phyloP scores from a whole-genome alignment of 2,888 invertebrate genomes.

The Dilophus febrilis region DNA sequence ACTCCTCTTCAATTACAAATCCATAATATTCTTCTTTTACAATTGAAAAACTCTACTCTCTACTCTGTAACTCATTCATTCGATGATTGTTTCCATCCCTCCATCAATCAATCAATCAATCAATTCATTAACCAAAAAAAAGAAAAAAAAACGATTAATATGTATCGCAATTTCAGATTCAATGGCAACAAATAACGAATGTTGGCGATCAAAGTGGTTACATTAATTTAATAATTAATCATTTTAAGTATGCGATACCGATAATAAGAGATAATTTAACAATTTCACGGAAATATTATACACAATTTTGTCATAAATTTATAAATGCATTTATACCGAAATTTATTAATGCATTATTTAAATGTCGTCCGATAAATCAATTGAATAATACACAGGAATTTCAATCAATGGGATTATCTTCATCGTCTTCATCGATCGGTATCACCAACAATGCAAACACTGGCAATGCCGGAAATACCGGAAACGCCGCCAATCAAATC shows the following conservation, averaged over 20 bases:
- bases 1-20: too few species aligned
- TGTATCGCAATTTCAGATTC: slow-evolving; percentile 44
- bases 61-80: too few species aligned
- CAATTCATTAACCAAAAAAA: too few species aligned
- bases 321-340: slow-evolving; percentile 91
- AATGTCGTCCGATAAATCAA: slow-evolving; percentile 74
- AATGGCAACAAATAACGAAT: slow-evolving; percentile 82
- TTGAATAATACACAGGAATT: slow-evolving; percentile 10
- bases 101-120: too few species aligned
- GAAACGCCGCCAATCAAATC: background rate
- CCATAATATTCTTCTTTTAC: too few species aligned
- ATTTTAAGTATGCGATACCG: slow-evolving; percentile 75
- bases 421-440: slow-evolving; percentile 19
- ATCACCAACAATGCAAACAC: slow-evolving; percentile 12
- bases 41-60: too few species aligned
- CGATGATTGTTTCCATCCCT: too few species aligned
- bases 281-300: slow-evolving; percentile 91
- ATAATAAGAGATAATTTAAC: slow-evolving; percentile 76
- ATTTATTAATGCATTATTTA: slow-evolving; percentile 77
- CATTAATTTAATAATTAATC: slow-evolving; percentile 73
- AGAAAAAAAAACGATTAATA: too few species aligned
- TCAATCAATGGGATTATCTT: background rate
- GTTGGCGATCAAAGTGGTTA: slow-evolving; percentile 97
- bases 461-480: background rate
- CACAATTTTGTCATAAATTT: slow-evolving; percentile 93